Conservation (phyloP, 2,113 vertebrate species). For the Polypterus bichir region DNA sequence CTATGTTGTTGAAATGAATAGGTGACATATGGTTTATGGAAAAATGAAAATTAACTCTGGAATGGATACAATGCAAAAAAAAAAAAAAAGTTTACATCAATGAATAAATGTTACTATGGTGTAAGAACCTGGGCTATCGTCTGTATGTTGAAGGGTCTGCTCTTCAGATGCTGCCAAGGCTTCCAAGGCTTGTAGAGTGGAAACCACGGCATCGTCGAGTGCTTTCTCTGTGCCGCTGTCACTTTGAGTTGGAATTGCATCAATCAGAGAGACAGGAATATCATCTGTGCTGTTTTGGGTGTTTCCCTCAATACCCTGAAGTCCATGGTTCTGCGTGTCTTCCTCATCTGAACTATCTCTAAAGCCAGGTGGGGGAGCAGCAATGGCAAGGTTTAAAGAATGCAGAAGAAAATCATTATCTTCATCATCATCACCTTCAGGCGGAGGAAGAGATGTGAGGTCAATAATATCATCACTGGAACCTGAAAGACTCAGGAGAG, state of each 20-base stretch:
- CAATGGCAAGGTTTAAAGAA: slow-evolving; percentile 91
- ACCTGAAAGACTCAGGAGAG: slow-evolving; percentile 78
- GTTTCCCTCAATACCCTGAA: slow-evolving; percentile 45
- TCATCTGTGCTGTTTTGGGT: slow-evolving; percentile 54
- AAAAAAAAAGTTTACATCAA: slow-evolving; percentile 61
- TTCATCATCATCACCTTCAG: slow-evolving; percentile 81
- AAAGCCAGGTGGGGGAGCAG: slow-evolving; percentile 92
- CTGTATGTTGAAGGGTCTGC: slow-evolving; percentile 64
- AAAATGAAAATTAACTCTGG: slow-evolving; percentile 29
- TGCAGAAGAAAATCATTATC: slow-evolving; percentile 83
- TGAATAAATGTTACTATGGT: slow-evolving; percentile 95
- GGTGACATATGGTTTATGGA: slow-evolving; percentile 34
- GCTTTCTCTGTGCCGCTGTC: slow-evolving; percentile 64
- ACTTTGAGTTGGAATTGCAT: slow-evolving; percentile 72
- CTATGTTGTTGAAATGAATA: slow-evolving; percentile 24
- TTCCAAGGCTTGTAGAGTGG: slow-evolving; percentile 83
- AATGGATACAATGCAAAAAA: slow-evolving; percentile 55
- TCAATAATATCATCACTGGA: slow-evolving; percentile 97
- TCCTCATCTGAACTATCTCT: slow-evolving; percentile 96
- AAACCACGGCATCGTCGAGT: slow-evolving; percentile 71
- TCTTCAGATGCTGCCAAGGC: slow-evolving; percentile 88
- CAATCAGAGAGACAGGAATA: slow-evolving; percentile 93
- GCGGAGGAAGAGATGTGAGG: slow-evolving; percentile 90
- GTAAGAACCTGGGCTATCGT: slow-evolving; percentile 98
- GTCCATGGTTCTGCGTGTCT: slow-evolving; percentile 63